Base-by-base conservation (phyloP, 2,797 vertebrate species). In the Fistularia tabacaria region DNA sequence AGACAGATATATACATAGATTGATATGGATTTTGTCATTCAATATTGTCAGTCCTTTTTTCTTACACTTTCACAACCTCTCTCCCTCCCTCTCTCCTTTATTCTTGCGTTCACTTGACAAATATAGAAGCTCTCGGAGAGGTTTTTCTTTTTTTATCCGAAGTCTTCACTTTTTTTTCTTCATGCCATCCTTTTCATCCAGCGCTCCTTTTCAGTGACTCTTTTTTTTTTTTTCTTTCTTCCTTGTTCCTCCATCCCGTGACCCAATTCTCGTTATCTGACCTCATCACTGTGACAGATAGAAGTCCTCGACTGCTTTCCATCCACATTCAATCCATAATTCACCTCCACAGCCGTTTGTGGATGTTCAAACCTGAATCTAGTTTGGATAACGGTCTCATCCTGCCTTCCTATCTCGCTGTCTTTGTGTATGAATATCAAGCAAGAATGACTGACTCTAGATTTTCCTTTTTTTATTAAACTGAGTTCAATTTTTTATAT, bases 21-120 rank as follows among this genome's bases (percentile, higher is more conserved):
- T n/a, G n/a, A n/a, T n/a, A n/a, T n/a, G n/a, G n/a, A n/a, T 25
- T 46, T 13, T 74, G 57, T 54, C 68, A 56, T 55, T 47, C 37
- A 59, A 0, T 36, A 13, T 37, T 46, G 3, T 50, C 13, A 43
- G 51, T 43, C 9, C 12, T 25, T 57, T 54, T 47, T 40, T 36
- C 46, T 15, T 7, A 37, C 56, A 54, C 48, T 14, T 57, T 50
- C 60, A 42, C 58, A 55, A 42, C 10, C 40, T 38, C n/a, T n/a
- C n/a, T n/a, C n/a, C n/a, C n/a, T n/a, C n/a, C n/a, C n/a, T n/a
- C n/a, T n/a, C n/a, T n/a, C n/a, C n/a, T n/a, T n/a, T n/a, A n/a
- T 53, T 25, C 49, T 38, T 12, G 36, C 7, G 5, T 25, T 5
- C 25, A 25, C n/a, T 25, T 25, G 25, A 25, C 5, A 5, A 25